Percentiles rank a stretch among this genome's conserved stretches.
These are phyloP conservation scores for Euplexia lucipara DNA, from an alignment of 2,888 invertebrate species.

Conservation along the genomic window DNA sequence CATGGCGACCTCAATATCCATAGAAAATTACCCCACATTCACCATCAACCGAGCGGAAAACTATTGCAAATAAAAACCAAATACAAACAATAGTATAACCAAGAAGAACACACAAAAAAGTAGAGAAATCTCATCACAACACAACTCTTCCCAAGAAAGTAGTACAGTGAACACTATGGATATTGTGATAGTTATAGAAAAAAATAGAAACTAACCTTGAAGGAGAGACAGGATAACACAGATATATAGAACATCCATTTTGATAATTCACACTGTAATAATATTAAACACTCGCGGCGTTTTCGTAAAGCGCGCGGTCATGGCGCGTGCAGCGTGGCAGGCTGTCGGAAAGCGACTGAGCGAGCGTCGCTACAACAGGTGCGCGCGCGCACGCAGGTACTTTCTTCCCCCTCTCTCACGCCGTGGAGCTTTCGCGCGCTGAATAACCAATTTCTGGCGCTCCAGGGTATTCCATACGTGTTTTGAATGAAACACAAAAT, in stretches of 20 bases:
- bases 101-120: conserved; percentile 45
- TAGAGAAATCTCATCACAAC: conserved; percentile 48
- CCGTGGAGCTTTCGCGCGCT: conserved; percentile 80
- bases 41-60: conserved; percentile 59
- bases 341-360: conserved; percentile 76
- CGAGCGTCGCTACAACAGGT: conserved; percentile 73
- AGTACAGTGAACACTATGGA: conserved; percentile 34
- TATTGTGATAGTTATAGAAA: conserved; percentile 5
- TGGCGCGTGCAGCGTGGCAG: conserved; percentile 74
- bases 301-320: conserved; percentile 72
- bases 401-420: conserved; percentile 52
- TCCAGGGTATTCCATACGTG: conserved; percentile 73
- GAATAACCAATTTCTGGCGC: conserved; percentile 81
- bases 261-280: conserved; percentile 75
- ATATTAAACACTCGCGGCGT: conserved; percentile 82
- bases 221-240: conserved; percentile 73
- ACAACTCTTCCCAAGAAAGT: conserved; percentile 50
- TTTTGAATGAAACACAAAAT: conserved; percentile 65
- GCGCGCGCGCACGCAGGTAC: conserved; percentile 74
- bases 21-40: conserved; percentile 65
- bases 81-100: conserved; percentile 70
- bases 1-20: conserved; percentile 61
- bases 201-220: conserved; percentile 72
- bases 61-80: conserved; percentile 53
- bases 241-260: conserved; percentile 82